Evolutionary conservation across 2,113 vertebrate genomes (phyloP).

Genomic region (Eonycteris spelaea): DNA sequence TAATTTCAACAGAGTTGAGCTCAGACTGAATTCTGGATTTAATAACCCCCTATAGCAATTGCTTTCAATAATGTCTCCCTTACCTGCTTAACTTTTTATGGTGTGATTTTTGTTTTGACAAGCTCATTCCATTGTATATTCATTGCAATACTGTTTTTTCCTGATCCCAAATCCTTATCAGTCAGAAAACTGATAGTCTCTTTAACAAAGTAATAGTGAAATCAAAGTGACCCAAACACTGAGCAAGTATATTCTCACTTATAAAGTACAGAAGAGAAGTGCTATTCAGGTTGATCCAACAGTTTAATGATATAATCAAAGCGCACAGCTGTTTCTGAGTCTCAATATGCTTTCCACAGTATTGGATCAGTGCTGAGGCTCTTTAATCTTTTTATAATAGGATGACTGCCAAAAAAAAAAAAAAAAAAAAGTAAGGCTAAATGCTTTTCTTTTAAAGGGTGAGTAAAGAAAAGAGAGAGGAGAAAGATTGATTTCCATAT

Average conservation of each 20-base stretch:
- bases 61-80: not conserved
- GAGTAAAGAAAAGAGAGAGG: not conserved
- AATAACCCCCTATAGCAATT: not conserved
- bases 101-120: not conserved
- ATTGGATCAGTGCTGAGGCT: not conserved
- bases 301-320: not conserved
- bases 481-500: not conserved
- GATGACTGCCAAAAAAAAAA: not conserved
- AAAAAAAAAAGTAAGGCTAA: not conserved
- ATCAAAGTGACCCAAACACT: not conserved
- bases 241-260: not conserved
- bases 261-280: not conserved
- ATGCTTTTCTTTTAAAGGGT: not conserved
- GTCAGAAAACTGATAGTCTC: not conserved
- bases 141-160: not conserved
- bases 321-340: not conserved
- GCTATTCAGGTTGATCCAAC: not conserved
- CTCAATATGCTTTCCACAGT: not conserved
- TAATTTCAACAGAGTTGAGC: not conserved
- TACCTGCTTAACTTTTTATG: not conserved
- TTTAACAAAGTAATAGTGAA: not conserved
- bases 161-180: not conserved
- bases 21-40: not conserved
- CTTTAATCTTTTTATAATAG: not conserved
- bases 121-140: not conserved